phyloP scores from a whole-genome alignment of 2,797 vertebrate genomes.

The Selene dorsalis region DNA sequence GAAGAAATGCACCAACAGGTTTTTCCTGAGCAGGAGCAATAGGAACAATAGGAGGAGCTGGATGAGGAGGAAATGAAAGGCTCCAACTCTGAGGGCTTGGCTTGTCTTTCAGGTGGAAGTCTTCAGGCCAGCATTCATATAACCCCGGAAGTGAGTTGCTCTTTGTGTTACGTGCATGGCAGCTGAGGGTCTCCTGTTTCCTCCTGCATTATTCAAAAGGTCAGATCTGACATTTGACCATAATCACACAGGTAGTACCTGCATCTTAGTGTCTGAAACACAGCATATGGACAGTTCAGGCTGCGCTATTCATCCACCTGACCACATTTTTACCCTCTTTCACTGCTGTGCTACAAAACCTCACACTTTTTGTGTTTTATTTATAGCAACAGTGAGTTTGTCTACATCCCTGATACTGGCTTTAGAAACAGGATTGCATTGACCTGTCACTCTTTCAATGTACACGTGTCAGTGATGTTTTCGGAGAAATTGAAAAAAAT shows the following conservation, averaged over 20 bases:
- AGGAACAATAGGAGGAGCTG: too few species aligned
- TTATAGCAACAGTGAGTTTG: too few species aligned
- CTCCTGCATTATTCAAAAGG: conserved; percentile 79
- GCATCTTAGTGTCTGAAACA: conserved; percentile 7
- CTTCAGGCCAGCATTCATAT: conserved; percentile 24
- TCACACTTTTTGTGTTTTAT: too few species aligned
- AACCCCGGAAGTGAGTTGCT: conserved; percentile 41
- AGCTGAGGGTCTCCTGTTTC: conserved; percentile 72
- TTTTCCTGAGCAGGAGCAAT: too few species aligned
- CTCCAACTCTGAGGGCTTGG: conserved; percentile 1
- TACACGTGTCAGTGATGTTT: background rate
- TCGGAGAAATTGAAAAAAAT: background rate
- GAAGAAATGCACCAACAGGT: too few species aligned
- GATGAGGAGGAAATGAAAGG: background rate
- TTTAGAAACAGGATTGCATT: background rate
- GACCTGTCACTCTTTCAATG: background rate
- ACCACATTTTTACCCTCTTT: background rate
- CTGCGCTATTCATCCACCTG: background rate
- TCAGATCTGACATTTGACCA: conserved; percentile 72
- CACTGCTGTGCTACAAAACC: background rate
- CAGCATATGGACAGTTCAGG: background rate
- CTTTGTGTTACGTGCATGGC: conserved; percentile 42
- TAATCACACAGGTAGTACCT: conserved; percentile 46
- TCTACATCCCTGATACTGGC: background rate
- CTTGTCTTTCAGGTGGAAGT: conserved; percentile 33